These are phyloP conservation scores for Staurois parvus DNA, from an alignment of 2,797 vertebrate species.

Conservation along the genomic window DNA sequence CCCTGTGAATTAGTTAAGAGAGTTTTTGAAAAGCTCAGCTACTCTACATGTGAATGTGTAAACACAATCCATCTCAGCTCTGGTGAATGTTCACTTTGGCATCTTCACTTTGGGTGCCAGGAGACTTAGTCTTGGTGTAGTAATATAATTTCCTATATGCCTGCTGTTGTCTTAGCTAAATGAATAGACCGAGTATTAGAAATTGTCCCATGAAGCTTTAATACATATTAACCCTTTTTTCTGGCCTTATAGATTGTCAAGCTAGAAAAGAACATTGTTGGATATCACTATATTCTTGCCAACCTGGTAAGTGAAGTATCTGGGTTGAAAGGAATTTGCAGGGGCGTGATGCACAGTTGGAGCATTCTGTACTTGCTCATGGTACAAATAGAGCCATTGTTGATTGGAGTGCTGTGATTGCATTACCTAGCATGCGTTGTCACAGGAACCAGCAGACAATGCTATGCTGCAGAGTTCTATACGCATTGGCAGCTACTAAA, in stretches of 20 bases:
- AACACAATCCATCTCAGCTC: too few relatives aligned
- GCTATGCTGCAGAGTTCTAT: constrained; percentile 16
- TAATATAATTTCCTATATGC: neutral
- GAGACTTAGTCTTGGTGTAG: neutral
- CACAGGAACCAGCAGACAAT: constrained; percentile 47
- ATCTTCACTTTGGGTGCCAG: too few relatives aligned
- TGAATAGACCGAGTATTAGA: neutral
- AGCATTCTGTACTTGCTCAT: constrained; percentile 32
- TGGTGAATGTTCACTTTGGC: too few relatives aligned
- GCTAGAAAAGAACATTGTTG: constrained; percentile 94
- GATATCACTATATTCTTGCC: constrained; percentile 97
- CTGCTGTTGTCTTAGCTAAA: neutral
- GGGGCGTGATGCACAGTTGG: constrained; percentile 36
- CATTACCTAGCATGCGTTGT: constrained; percentile 42
- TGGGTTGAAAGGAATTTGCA: constrained; percentile 44
- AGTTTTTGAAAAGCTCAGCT: too few relatives aligned
- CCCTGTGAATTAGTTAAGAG: too few relatives aligned
- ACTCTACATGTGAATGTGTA: too few relatives aligned
- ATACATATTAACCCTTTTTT: constrained; percentile 24
- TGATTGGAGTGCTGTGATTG: constrained; percentile 18
- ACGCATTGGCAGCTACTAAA: constrained; percentile 42
- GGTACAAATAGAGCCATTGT: constrained; percentile 53
- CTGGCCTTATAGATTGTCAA: constrained; percentile 87
- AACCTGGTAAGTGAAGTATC: constrained; percentile 89
- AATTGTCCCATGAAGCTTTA: constrained; percentile 13